A percentile compares a stretch with the other conserved stretches of the same genome.
Evolutionary conservation across 2,888 invertebrate genomes (phyloP).

Genomic region (Plebejus anna): DNA sequence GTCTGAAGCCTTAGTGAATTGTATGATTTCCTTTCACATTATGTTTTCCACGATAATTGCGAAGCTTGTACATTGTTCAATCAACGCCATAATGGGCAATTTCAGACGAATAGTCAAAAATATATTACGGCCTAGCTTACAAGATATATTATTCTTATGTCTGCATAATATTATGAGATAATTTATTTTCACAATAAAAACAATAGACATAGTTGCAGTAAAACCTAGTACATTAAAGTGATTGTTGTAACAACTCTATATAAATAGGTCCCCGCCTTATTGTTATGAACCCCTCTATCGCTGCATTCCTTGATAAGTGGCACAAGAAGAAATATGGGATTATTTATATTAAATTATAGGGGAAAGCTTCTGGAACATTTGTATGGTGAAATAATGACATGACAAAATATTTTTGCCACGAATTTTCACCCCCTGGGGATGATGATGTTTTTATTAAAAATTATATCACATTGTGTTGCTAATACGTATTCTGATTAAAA

Average conservation of each 20-base stretch:
- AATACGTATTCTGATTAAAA: conserved; percentile 12
- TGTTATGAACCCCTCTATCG: conserved; percentile 51
- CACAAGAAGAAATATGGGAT: conserved; percentile 55
- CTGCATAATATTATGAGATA: too few species aligned
- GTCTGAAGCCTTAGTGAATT: too few species aligned
- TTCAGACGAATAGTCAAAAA: too few species aligned
- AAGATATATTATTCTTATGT: too few species aligned
- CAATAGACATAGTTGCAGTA: not conserved
- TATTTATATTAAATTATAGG: conserved; percentile 70
- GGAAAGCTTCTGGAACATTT: conserved; percentile 34
- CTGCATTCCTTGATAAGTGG: conserved; percentile 53
- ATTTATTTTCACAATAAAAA: too few species aligned
- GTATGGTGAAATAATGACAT: conserved; percentile 30
- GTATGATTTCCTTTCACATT: too few species aligned
- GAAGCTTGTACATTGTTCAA: too few species aligned
- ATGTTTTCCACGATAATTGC: too few species aligned
- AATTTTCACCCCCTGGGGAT: conserved; percentile 21
- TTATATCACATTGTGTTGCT: conserved; percentile 15
- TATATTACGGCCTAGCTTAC: too few species aligned
- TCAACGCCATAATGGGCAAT: too few species aligned
- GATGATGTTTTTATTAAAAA: conserved; percentile 19
- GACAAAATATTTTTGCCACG: conserved; percentile 25
- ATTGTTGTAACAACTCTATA: conserved; percentile 46
- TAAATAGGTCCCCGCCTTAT: conserved; percentile 37
- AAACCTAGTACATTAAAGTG: not conserved